A percentile compares a stretch with the other conserved stretches of the same genome.
Evolutionary conservation across 2,797 vertebrate genomes (phyloP).

Genomic region (Cyclura pinguis): DNA sequence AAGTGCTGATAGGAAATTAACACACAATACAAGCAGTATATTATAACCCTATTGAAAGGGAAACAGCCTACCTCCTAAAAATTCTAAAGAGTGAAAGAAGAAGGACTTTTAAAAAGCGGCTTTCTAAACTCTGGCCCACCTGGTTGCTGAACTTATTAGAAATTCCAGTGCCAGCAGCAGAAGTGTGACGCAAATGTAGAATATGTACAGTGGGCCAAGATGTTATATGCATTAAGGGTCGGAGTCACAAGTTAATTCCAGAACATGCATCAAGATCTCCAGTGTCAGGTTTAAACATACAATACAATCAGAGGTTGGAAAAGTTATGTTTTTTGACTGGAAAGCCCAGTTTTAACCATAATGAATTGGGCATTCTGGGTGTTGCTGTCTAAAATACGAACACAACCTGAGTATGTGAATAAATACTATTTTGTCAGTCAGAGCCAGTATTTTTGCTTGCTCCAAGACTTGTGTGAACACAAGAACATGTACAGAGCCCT

Average conservation of each 20-base stretch:
- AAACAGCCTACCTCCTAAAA: too few species aligned
- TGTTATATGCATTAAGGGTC: too few species aligned
- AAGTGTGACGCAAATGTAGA: not conserved
- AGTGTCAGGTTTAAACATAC: not conserved
- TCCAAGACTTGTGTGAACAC: not conserved
- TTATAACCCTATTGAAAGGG: too few species aligned
- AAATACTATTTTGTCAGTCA: not conserved
- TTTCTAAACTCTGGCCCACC: too few species aligned
- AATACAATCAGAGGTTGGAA: not conserved
- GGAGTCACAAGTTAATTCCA: not conserved
- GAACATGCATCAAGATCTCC: not conserved
- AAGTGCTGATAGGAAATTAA: too few species aligned
- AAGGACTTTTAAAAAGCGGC: too few species aligned
- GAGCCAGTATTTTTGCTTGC: not conserved
- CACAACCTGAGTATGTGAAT: not conserved
- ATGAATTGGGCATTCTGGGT: too few species aligned
- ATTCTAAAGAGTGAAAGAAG: too few species aligned
- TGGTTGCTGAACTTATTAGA: not conserved
- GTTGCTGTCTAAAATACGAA: too few species aligned
- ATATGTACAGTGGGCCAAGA: not conserved
- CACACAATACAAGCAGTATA: too few species aligned
- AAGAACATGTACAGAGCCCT: not conserved
- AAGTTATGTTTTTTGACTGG: too few species aligned
- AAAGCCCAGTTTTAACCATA: too few species aligned
- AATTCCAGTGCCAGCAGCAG: slow-evolving; percentile 35